A percentile compares a stretch with the other conserved stretches of the same genome.
These are phyloP conservation scores for Mustelus asterias DNA, from an alignment of 2,113 vertebrate genomes.

Conservation along the genomic window DNA sequence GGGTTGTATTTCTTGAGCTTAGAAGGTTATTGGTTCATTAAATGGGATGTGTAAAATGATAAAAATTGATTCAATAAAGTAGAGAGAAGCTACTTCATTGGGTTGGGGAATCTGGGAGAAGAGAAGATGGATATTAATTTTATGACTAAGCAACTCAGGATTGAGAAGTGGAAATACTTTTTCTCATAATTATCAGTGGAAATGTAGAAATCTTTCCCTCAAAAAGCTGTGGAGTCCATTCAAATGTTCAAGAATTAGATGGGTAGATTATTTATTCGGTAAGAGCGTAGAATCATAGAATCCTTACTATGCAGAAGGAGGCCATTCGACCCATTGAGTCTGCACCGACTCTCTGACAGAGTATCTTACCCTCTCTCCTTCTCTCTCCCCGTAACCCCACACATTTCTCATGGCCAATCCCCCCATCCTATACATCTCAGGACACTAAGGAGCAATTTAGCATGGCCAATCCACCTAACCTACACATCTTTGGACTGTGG, in stretches of 20 bases:
- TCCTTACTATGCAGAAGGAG: too few relatives aligned
- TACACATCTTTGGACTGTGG: too few relatives aligned
- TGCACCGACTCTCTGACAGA: too few relatives aligned
- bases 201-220: background rate
- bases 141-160: background rate
- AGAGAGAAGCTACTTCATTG: too few relatives aligned
- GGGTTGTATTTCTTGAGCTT: background rate
- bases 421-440: too few relatives aligned
- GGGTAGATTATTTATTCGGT: background rate
- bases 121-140: background rate
- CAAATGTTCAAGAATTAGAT: background rate
- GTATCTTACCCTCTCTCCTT: too few relatives aligned
- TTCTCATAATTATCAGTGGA: background rate
- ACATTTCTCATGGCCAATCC: too few relatives aligned
- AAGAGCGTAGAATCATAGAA: too few relatives aligned
- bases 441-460: too few relatives aligned
- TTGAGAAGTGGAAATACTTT: background rate
- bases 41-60: background rate
- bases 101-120: background rate
- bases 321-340: too few relatives aligned
- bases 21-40: background rate
- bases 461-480: too few relatives aligned
- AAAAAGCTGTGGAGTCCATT: background rate
- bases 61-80: background rate
- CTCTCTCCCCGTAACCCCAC: too few relatives aligned